phyloP scores from a whole-genome alignment of 2,797 vertebrate genomes.

The Megalops cyprinoides region DNA sequence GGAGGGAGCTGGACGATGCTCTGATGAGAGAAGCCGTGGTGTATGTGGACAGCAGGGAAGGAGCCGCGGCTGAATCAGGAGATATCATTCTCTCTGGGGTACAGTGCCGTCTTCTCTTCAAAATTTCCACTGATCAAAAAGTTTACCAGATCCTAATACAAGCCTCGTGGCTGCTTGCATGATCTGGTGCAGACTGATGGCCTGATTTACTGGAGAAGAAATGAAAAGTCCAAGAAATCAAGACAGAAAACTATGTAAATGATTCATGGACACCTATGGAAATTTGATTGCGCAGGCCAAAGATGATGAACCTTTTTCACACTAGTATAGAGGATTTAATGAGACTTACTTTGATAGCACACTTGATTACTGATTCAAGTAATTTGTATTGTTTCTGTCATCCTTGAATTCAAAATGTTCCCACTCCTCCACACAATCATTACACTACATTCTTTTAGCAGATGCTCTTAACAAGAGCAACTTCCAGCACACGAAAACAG shows the following conservation, averaged over 20 bases:
- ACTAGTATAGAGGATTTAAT: neutral
- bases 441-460: too few species aligned
- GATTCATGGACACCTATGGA: too few species aligned
- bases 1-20: conserved; percentile 88
- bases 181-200: neutral
- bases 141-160: neutral
- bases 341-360: neutral
- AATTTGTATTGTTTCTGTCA: neutral
- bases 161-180: neutral
- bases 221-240: neutral
- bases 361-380: neutral
- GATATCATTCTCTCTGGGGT: conserved; percentile 91
- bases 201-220: neutral
- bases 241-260: neutral
- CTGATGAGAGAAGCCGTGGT: conserved; percentile 85
- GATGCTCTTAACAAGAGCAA: too few species aligned
- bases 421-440: neutral
- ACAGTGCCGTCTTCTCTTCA: neutral
- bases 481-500: too few species aligned
- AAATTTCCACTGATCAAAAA: neutral
- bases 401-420: neutral
- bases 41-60: conserved; percentile 88
- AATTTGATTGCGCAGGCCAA: neutral
- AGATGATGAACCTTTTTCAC: neutral
- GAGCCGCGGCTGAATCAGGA: conserved; percentile 83